phyloP scores from a whole-genome alignment of 2,888 invertebrate species.

The Pandemis heparana region DNA sequence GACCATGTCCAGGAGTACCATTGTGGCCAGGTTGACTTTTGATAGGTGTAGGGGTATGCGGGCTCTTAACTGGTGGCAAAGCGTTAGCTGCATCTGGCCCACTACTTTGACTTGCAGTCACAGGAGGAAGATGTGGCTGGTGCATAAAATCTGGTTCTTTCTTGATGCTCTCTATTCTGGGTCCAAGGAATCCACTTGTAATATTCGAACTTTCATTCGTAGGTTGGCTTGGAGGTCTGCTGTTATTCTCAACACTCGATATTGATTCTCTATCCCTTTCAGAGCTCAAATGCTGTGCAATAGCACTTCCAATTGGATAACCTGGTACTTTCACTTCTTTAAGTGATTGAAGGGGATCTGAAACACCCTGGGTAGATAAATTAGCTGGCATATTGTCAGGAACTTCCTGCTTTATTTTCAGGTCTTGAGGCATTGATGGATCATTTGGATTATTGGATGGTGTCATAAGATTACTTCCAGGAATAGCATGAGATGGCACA shows the following conservation, averaged over 20 bases:
- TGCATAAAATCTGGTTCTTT: slow-evolving; percentile 89
- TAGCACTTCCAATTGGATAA: slow-evolving; percentile 86
- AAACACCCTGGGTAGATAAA: slow-evolving; percentile 80
- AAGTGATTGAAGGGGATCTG: slow-evolving; percentile 91
- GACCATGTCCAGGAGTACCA: slow-evolving; percentile 71
- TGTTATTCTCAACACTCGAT: slow-evolving; percentile 79
- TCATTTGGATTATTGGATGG: slow-evolving; percentile 72
- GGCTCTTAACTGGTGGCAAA: slow-evolving; percentile 85
- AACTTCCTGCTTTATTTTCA: slow-evolving; percentile 85
- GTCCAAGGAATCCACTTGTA: slow-evolving; percentile 86
- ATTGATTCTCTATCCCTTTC: slow-evolving; percentile 81
- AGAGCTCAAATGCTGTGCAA: slow-evolving; percentile 79
- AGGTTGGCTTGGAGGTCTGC: slow-evolving; percentile 80
- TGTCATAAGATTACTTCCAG: slow-evolving; percentile 66
- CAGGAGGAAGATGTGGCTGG: slow-evolving; percentile 81
- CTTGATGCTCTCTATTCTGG: slow-evolving; percentile 90
- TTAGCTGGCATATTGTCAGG: slow-evolving; percentile 82
- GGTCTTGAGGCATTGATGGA: slow-evolving; percentile 79
- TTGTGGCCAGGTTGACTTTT: slow-evolving; percentile 79
- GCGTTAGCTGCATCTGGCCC: slow-evolving; percentile 77
- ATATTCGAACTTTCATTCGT: slow-evolving; percentile 79
- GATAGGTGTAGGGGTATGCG: slow-evolving; percentile 83
- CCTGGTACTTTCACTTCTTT: slow-evolving; percentile 93
- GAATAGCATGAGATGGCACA: slow-evolving; percentile 69
- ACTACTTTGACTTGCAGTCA: slow-evolving; percentile 78